A percentile compares a stretch with the other conserved stretches of the same genome.
Conservation (phyloP, 2,797 vertebrate genomes). For the Thalassophryne amazonica region DNA sequence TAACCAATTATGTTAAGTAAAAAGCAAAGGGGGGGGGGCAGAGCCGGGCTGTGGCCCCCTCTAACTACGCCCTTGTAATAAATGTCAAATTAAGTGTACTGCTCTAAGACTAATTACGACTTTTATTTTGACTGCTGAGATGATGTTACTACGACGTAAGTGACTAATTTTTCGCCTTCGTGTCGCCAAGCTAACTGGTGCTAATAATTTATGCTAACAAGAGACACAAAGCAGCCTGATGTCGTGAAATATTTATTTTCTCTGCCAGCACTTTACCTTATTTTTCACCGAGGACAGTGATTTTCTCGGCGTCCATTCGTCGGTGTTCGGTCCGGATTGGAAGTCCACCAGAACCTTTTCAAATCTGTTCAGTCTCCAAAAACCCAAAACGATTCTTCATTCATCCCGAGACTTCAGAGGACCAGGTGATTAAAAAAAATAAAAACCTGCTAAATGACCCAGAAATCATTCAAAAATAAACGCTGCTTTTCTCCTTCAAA, state of each 20-base stretch:
- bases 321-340: neutral
- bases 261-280: slow-evolving; percentile 2
- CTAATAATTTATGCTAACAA: neutral
- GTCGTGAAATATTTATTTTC: neutral
- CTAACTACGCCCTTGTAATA: too few species aligned
- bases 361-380: slow-evolving; percentile 18
- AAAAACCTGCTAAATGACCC: neutral
- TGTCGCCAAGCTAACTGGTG: neutral
- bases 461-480: too few species aligned
- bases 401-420: slow-evolving; percentile 24
- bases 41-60: too few species aligned
- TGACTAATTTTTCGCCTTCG: neutral
- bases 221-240: neutral
- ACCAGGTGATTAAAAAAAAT: slow-evolving; percentile 17
- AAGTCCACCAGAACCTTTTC: neutral
- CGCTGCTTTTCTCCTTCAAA: neutral
- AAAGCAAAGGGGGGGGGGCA: too few species aligned
- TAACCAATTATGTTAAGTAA: too few species aligned
- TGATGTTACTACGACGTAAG: too few species aligned
- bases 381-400: neutral
- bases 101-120: too few species aligned
- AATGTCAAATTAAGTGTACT: too few species aligned
- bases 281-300: slow-evolving; percentile 5
- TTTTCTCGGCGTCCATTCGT: slow-evolving; percentile 6
- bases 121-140: too few species aligned